Conservation (phyloP, 2,113 vertebrate genomes). For the Mesembrinibis cayennensis region DNA sequence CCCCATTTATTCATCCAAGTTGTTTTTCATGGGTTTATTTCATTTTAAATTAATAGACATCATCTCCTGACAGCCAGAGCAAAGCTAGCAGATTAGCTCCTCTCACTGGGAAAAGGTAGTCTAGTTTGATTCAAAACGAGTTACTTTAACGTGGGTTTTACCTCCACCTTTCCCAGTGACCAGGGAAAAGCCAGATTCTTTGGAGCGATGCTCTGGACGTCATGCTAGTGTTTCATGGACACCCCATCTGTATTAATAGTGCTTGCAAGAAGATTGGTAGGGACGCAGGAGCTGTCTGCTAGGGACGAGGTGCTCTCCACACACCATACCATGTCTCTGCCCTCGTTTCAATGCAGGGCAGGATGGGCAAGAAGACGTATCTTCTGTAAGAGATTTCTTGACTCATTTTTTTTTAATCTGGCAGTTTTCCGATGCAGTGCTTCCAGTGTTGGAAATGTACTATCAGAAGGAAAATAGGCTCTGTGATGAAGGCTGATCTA, state of each 20-base stretch:
- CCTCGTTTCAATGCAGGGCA: neutral
- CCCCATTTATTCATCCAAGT: neutral
- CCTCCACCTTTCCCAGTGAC: neutral
- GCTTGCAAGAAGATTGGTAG: neutral
- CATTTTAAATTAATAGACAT: neutral
- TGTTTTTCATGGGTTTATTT: neutral
- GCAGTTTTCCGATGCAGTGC: neutral
- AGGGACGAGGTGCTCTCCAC: fast-evolving
- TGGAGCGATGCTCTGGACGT: neutral
- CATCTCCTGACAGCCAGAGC: neutral
- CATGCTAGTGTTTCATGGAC: neutral
- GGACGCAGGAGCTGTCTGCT: neutral
- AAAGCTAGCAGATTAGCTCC: neutral
- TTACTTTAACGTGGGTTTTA: neutral
- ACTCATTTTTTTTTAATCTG: neutral
- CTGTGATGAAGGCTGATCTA: neutral
- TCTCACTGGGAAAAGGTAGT: neutral
- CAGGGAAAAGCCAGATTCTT: neutral
- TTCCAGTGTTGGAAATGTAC: neutral
- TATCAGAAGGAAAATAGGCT: neutral
- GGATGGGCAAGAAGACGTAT: neutral
- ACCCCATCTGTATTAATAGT: neutral
- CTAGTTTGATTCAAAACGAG: neutral
- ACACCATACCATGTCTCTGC: neutral
- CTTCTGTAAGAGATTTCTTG: neutral